Conservation (phyloP, 2,888 invertebrate species). For the Drosophila pseudotakahashii region DNA sequence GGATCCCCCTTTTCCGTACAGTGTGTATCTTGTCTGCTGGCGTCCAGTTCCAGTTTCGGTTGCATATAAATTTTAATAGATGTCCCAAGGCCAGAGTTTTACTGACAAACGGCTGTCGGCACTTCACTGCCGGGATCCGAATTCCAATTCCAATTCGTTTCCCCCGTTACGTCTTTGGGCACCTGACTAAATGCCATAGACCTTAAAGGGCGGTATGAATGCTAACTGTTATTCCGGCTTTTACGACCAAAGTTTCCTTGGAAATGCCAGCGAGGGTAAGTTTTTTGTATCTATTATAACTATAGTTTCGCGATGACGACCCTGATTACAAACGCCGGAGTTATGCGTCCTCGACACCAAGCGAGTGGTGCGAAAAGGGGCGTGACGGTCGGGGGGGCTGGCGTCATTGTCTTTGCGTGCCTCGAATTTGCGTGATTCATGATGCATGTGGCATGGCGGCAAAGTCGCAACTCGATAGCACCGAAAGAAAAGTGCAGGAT, state of each 20-base stretch:
- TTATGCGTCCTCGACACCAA: conserved; percentile 61
- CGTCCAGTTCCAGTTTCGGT: conserved; percentile 22
- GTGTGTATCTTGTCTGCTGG: conserved; percentile 15
- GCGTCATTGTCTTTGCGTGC: conserved; percentile 63
- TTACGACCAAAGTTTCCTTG: conserved; percentile 73
- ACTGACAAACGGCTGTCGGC: conserved; percentile 49
- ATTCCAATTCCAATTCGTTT: conserved; percentile 2
- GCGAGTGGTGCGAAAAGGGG: conserved; percentile 57
- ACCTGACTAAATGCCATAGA: conserved; percentile 42
- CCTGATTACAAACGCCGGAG: conserved; percentile 35
- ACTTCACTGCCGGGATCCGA: conserved; percentile 25
- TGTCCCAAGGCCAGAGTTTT: conserved; percentile 41
- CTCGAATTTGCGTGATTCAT: conserved; percentile 68
- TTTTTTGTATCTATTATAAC: conserved; percentile 57
- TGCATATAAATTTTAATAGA: conserved; percentile 48
- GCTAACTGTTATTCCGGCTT: conserved; percentile 54
- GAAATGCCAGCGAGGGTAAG: conserved; percentile 53
- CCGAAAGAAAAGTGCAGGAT: not conserved
- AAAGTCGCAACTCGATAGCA: conserved; percentile 37
- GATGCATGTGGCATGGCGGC: conserved; percentile 36
- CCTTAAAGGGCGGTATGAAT: conserved; percentile 14
- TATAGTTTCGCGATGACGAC: conserved; percentile 36
- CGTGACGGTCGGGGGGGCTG: conserved; percentile 33
- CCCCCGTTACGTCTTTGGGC: conserved; percentile 1
- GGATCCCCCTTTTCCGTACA: conserved; percentile 8